phyloP scores from a whole-genome alignment of 2,888 invertebrate genomes.

The Limulus polyphemus region DNA sequence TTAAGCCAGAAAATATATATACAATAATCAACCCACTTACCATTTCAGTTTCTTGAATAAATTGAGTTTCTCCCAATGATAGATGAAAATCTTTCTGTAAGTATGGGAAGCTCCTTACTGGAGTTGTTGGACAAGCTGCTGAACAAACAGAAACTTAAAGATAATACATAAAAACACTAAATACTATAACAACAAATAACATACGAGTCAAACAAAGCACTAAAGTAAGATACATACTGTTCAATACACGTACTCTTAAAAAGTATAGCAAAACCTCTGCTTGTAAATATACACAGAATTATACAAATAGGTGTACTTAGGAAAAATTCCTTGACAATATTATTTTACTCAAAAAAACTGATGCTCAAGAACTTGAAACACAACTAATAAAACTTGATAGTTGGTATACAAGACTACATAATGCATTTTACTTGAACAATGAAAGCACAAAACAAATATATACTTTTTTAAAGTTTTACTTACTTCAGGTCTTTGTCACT shows the following conservation, averaged over 20 bases:
- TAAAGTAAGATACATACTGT: background rate
- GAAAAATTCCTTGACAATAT: background rate
- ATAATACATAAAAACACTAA: background rate
- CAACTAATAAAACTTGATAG: too few species aligned
- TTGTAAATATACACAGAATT: background rate
- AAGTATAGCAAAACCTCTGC: background rate
- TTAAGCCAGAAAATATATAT: too few species aligned
- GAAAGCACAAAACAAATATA: too few species aligned
- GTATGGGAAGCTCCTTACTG: conserved; percentile 23
- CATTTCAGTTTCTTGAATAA: conserved; percentile 21
- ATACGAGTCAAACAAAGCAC: background rate
- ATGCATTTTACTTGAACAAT: too few species aligned
- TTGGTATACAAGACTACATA: too few species aligned
- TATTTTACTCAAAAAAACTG: background rate
- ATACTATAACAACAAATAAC: background rate
- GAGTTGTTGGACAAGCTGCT: conserved; percentile 26
- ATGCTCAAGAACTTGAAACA: too few species aligned
- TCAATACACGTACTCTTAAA: background rate
- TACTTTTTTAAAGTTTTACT: too few species aligned
- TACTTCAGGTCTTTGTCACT: too few species aligned
- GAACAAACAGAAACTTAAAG: conserved; percentile 1
- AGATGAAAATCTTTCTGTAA: too few species aligned
- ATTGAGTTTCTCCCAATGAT: conserved; percentile 18
- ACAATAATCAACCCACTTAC: conserved; percentile 7
- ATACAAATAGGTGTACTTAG: background rate